Base-by-base conservation (phyloP, 2,888 invertebrate species). In the Ashinkailepas kermadecensis region DNA sequence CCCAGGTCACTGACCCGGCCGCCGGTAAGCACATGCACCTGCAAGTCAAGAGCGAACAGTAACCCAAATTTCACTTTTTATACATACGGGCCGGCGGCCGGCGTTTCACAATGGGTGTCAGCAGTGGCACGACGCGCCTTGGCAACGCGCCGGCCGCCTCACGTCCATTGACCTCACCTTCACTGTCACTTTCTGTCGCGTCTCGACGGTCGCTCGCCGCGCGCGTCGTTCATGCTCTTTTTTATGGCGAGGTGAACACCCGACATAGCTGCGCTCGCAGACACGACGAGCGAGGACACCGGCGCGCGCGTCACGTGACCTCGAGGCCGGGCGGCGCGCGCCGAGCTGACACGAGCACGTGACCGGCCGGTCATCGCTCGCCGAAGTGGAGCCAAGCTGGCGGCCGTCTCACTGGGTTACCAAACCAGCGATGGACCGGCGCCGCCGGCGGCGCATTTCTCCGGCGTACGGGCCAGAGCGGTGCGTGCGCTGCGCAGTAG, bases 21-120 rank as follows among this genome's bases (percentile, higher is more conserved):
- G 39, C 39, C 39, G 39, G 65, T 65, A 65, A 65, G 65, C 65
- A 9, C 15, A 65, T 62, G 62, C 65, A 10, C 65, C n/a, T 65
- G 65, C 23, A 23, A n/a, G 65, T 65, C 65, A 65, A 65, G 65
- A 65, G n/a, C 23, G 65, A 23, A 23, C 65, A 12, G n/a, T 23
- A 65, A 65, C 65, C 65, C 65, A 65, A 65, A 65, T 65, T 65
- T 65, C 65, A 65, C 65, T 65, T 65, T 65, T 65, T 65, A 65
- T 65, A 65, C 65, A 65, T 65, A 23, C 65, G n/a, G 65, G 23
- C 65, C 8, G n/a, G n/a, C n/a, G 23, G 12, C 15, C 12, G 65
- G 3, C 10, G 15, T 23, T n/a, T 8, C n/a, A 65, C 65, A 23
- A 23, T 15, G n/a, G 39, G n/a, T 23, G 23, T 23, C n/a, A 65